Evolutionary conservation across 2,113 vertebrate species (phyloP).

Genomic region (Rynchops niger): DNA sequence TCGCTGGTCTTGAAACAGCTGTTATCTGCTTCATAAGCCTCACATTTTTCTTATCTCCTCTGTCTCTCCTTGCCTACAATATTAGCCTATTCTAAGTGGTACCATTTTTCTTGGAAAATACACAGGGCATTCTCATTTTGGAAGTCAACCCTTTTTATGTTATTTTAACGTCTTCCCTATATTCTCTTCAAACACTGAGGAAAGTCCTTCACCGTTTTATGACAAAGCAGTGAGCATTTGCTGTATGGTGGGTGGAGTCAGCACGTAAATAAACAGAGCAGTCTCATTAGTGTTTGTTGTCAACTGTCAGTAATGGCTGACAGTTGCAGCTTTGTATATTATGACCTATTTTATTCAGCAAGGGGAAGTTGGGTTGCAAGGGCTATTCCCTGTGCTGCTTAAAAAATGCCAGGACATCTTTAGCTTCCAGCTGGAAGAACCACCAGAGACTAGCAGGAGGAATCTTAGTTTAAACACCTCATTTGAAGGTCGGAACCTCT

Average conservation of each 20-base stretch:
- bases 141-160: neutral
- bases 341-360: slow-evolving; percentile 42
- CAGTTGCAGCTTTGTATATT: slow-evolving; percentile 12
- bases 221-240: neutral
- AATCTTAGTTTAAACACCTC: slow-evolving; percentile 58
- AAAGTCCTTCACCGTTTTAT: neutral
- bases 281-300: slow-evolving; percentile 8
- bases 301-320: slow-evolving; percentile 22
- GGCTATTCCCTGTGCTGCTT: slow-evolving; percentile 49
- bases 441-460: slow-evolving; percentile 47
- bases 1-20: neutral
- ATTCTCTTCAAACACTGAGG: neutral
- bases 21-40: neutral
- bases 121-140: neutral
- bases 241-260: neutral
- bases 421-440: slow-evolving; percentile 61
- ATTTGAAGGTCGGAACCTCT: slow-evolving; percentile 66
- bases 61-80: neutral
- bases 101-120: neutral
- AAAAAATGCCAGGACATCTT: slow-evolving; percentile 55
- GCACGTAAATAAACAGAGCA: slow-evolving; percentile 14
- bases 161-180: neutral
- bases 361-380: slow-evolving; percentile 21
- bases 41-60: neutral
- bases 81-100: neutral